Conservation (phyloP, 2,797 vertebrate species). For the Anguilla megastoma region DNA sequence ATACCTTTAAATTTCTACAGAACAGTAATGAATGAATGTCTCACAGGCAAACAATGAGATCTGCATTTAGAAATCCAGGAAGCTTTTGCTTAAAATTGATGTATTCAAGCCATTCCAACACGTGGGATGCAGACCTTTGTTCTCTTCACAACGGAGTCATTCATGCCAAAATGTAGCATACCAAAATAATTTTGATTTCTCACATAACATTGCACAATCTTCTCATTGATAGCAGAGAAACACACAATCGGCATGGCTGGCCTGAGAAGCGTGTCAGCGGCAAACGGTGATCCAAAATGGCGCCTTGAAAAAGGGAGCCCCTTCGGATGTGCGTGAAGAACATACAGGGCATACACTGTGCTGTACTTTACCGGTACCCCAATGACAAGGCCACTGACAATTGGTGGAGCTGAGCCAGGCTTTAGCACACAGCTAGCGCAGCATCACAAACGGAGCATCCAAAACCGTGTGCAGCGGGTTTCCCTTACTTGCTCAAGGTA, state of each 20-base stretch:
- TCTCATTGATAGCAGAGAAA: slow-evolving; percentile 6
- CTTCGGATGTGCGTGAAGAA: not conserved
- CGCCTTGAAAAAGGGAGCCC: not conserved
- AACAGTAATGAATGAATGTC: not conserved
- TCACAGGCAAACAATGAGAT: not conserved
- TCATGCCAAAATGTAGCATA: slow-evolving; percentile 3
- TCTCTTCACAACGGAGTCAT: not conserved
- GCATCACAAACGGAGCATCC: slow-evolving; percentile 26
- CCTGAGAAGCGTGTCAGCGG: not conserved
- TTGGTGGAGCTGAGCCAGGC: not conserved
- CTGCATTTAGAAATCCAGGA: not conserved
- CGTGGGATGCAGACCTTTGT: not conserved
- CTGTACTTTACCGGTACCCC: not conserved
- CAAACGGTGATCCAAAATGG: not conserved
- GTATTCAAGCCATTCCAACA: slow-evolving; percentile 15
- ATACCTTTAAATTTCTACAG: not conserved
- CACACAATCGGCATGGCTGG: not conserved
- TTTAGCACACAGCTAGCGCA: not conserved
- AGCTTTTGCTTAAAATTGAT: not conserved
- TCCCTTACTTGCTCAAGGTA: slow-evolving; percentile 67
- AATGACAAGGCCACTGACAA: not conserved
- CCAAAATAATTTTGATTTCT: not conserved
- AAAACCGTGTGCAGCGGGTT: slow-evolving; percentile 33
- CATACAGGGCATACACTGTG: not conserved
- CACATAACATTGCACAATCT: slow-evolving; percentile 8